Percentiles rank a stretch among this genome's conserved stretches.
Conservation (phyloP, 53 echinoderm and acorn worm species). For the Patiria pectinifera region DNA sequence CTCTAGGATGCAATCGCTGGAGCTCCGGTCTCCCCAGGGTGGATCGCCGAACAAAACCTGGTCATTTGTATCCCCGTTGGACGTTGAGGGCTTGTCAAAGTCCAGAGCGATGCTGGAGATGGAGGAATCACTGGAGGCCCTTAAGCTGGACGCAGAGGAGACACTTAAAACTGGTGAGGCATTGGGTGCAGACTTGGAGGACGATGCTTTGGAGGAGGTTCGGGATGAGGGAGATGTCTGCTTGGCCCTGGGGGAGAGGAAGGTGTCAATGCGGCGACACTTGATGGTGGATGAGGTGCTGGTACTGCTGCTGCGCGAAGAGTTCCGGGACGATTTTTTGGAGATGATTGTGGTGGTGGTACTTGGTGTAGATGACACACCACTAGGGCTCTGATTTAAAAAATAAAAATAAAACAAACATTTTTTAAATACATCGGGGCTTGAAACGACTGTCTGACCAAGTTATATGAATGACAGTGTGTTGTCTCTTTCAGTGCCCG, state of each 20-base stretch:
- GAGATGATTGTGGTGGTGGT: slow-evolving; percentile 59
- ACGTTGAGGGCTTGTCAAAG: slow-evolving; percentile 57
- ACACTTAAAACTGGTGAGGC: slow-evolving; percentile 17
- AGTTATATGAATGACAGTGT: too few relatives aligned
- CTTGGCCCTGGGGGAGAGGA: slow-evolving; percentile 69
- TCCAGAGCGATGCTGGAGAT: slow-evolving; percentile 36
- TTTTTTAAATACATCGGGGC: background rate
- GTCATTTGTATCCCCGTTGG: slow-evolving; percentile 12
- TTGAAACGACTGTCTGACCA: background rate
- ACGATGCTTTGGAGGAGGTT: slow-evolving; percentile 35
- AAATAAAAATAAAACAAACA: background rate
- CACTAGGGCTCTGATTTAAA: slow-evolving; percentile 45
- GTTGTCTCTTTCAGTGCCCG: too few relatives aligned
- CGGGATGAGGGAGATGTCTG: background rate
- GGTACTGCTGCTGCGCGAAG: slow-evolving; percentile 59
- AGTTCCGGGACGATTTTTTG: slow-evolving; percentile 58
- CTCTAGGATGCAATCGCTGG: slow-evolving; percentile 55
- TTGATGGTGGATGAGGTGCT: slow-evolving; percentile 66
- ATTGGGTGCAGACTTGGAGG: slow-evolving; percentile 16
- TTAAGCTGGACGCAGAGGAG: slow-evolving; percentile 30
- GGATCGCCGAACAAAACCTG: slow-evolving; percentile 41
- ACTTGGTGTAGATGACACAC: slow-evolving; percentile 50
- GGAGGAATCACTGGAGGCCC: slow-evolving; percentile 51
- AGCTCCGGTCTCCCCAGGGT: slow-evolving; percentile 53
- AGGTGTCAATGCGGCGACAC: slow-evolving; percentile 76